Evolutionary conservation across 2,797 vertebrate species (phyloP).

Genomic region (Alcedo quadribrachys): DNA sequence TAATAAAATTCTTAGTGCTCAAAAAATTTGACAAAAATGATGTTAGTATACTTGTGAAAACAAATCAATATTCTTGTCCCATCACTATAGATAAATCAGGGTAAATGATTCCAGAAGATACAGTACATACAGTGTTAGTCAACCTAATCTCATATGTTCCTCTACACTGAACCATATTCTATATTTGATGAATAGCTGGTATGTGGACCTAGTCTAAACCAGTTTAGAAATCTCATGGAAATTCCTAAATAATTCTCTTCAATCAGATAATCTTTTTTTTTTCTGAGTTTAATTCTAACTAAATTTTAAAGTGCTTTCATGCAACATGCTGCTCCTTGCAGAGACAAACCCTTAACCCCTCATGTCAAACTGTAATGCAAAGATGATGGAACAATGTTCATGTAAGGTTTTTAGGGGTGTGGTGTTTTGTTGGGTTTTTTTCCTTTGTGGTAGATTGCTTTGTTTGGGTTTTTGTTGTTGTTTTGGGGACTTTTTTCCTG

Average conservation of each 20-base stretch:
- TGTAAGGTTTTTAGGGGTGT: fast-evolving
- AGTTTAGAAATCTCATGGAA: neutral
- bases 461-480: too few relatives aligned
- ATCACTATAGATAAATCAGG: neutral
- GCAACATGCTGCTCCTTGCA: neutral
- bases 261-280: neutral
- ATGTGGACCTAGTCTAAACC: neutral
- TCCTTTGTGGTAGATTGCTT: too few relatives aligned
- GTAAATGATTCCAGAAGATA: neutral
- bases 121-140: neutral
- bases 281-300: neutral
- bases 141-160: neutral
- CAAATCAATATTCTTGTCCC: neutral
- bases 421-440: neutral
- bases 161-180: neutral
- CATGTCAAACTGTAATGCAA: conserved; percentile 37
- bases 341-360: conserved; percentile 7
- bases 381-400: neutral
- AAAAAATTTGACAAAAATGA: conserved; percentile 8
- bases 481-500: too few relatives aligned
- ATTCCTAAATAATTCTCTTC: neutral
- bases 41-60: conserved; percentile 31
- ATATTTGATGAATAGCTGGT: neutral
- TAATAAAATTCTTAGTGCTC: neutral
- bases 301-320: neutral